Evolutionary conservation across 53 echinoderm and acorn worm genomes (phyloP), one percentile per base, ranked within the genome.

Genomic region (Holothuria leucospilota): DNA sequence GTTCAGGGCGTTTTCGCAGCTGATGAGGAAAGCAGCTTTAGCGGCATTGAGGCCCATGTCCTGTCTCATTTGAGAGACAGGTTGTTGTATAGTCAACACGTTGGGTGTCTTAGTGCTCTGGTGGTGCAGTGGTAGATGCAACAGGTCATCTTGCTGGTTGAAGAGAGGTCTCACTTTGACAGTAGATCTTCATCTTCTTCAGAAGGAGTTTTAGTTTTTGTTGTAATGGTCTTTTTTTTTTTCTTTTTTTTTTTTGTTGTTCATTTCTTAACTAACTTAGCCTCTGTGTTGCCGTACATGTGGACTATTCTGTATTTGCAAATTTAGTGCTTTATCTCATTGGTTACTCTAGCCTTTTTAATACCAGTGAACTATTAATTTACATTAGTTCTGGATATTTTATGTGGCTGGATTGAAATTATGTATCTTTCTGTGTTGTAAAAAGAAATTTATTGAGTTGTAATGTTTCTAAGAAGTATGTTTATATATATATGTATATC

Each of bases 21-120:
- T 80, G 80, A 80, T 80, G 80, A 80, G 59, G 80, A 30, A 80
- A 80, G 80, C 80, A 80, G 80, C 80, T 80, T 80, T 80, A 80
- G 80, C 80, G 80, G 80, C 80, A 80, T 80, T 59, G 80, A 60
- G 61, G 80, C 60, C 80, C 80, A 59, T 60, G 27, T 46, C 46
- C 25, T 29, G 24, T 59, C 29, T 80, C 80, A 75, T 51, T 51
- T 75, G 75, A 51, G 80, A 80, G 61, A 15, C 38, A 59, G 56
- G 80, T 80, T 80, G 80, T 79, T 79, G 80, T 80, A 80, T 56
- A 80, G 80, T 80, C 59, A 59, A 80, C 59, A 42, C 49, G 1
- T 75, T 75, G 80, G 80, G 30, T 60, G 80, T 80, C 38, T 24
- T 60, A 80, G 61, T 80, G 20, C 59, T 77, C 77, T 77, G 77